Conservation (phyloP, 2,797 vertebrate genomes). For the Labroides dimidiatus region DNA sequence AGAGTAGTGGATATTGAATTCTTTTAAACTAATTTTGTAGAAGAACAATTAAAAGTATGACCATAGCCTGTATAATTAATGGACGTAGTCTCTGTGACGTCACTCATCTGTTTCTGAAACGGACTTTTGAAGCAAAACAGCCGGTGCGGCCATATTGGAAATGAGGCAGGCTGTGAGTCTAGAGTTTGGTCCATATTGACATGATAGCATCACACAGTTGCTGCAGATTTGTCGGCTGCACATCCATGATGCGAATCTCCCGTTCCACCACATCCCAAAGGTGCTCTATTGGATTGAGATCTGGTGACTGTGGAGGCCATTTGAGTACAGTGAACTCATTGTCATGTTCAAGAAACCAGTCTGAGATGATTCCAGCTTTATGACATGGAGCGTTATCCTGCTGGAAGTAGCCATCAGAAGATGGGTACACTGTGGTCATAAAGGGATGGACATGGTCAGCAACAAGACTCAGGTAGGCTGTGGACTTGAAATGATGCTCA, state of each 20-base stretch:
- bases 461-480: no score
- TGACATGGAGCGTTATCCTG: constrained; percentile 23
- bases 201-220: constrained; percentile 45
- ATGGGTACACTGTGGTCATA: constrained; percentile 1
- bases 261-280: constrained; percentile 1
- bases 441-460: no score
- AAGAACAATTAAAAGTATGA: no score
- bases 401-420: constrained; percentile 64
- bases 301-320: constrained; percentile 3
- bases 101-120: no score
- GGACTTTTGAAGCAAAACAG: no score
- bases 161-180: no score
- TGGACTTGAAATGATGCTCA: no score
- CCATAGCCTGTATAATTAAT: no score
- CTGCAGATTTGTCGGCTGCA: constrained; percentile 70
- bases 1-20: no score
- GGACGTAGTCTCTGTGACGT: no score
- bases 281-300: constrained; percentile 5
- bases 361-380: constrained; percentile 23
- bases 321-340: constrained; percentile 8
- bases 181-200: constrained; percentile 34
- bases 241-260: constrained; percentile 63
- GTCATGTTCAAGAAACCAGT: constrained; percentile 26
- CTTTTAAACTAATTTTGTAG: no score
- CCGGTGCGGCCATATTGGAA: no score